Evolutionary conservation across 2,797 vertebrate genomes (phyloP).

Genomic region (Mus minutoides): DNA sequence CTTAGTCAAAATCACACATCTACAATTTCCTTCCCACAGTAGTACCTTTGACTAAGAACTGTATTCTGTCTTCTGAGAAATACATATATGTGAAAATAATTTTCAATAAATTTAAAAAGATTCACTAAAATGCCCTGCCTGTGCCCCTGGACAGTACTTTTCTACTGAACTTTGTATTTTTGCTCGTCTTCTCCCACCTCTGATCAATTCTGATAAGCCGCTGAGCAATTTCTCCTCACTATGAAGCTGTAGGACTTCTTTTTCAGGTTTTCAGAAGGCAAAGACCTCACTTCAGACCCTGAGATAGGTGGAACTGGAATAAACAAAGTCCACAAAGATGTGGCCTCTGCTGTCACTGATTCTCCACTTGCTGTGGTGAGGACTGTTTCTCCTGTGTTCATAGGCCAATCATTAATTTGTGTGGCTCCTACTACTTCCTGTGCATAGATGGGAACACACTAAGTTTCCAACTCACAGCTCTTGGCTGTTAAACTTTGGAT

Average conservation of each 20-base stretch:
- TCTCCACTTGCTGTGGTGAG: neutral
- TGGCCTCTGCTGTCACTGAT: neutral
- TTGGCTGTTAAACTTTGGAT: too few relatives aligned
- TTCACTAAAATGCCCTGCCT: neutral
- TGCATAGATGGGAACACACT: too few relatives aligned
- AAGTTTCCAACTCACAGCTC: too few relatives aligned
- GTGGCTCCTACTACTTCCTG: neutral
- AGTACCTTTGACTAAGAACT: neutral
- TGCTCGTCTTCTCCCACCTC: neutral
- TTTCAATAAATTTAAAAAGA: too few relatives aligned
- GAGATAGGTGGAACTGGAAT: neutral
- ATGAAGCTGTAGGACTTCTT: neutral
- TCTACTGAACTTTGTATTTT: too few relatives aligned
- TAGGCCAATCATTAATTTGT: neutral
- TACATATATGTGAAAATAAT: neutral
- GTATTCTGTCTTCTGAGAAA: neutral
- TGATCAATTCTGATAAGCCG: neutral
- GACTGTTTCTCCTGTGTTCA: too few relatives aligned
- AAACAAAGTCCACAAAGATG: neutral
- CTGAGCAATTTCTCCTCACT: neutral
- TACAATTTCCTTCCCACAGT: too few relatives aligned
- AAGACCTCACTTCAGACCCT: neutral
- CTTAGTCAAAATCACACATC: neutral
- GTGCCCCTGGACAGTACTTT: neutral
- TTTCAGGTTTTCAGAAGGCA: neutral